Base-by-base conservation (phyloP, 2,797 vertebrate species). In the Carduelis carduelis region DNA sequence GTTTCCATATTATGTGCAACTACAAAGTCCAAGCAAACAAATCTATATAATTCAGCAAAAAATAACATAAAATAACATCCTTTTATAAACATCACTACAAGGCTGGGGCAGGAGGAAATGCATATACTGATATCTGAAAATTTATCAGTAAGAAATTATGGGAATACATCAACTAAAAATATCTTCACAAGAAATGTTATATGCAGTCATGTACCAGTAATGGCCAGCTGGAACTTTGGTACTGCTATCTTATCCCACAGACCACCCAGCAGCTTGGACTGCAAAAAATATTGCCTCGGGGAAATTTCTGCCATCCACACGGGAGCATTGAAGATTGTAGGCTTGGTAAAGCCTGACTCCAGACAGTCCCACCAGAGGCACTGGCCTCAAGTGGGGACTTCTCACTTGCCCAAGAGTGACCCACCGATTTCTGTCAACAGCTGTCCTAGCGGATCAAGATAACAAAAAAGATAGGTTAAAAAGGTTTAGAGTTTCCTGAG, bases 11-110 rank as follows among this genome's bases (percentile, higher is more conserved):
- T 47, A 66, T 22, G 95, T 84, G 74, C 53, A 85, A 56, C 56
- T 81, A 75, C 56, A 78, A 68, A 92, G 69, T 56, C 53, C 30
- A 89, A 72, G 61, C 90, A 94, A 96, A 93, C 69, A 89, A 68
- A 92, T 83, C 10, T 74, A 85, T 34, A 68, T 44, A 81, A 78
- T 61, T 64, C 57, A 92, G 32, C 13, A 43, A 37, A 82, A 78
- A 12, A 14, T 43, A 72, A 22, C 32, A 56, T 15, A 56, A 94
- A 84, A 61, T 15, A 34, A 12, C 12, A 41, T 52, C 7, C 2
- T 81, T 12, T 78, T 57, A 53, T n/a, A 52, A 83, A 59, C 4
- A 14, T 37, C 9, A 7, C 11, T 50, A 8, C 1, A 5, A 26
- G 26, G 20, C 15, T 72, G 24, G 10, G 8, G 9, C 39, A 30